Conservation (phyloP, 30 jellyfish, hydroid and myxozoan species). For the Sanderia malayensis region DNA sequence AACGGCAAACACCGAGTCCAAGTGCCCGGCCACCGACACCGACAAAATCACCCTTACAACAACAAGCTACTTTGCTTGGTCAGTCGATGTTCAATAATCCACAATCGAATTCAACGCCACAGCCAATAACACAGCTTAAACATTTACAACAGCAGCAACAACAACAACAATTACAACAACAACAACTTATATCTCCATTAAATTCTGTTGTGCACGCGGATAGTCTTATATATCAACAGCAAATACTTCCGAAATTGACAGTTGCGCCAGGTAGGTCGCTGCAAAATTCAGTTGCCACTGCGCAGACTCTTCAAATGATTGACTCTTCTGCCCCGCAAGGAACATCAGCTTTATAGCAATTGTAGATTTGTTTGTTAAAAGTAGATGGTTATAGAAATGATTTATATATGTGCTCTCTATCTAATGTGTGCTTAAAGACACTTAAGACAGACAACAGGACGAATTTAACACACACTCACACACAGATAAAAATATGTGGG, state of each 20-base stretch:
- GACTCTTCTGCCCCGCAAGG: slow-evolving; percentile 10
- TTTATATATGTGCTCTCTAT: background rate
- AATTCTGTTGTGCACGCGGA: slow-evolving; percentile 54
- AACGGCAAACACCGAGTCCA: slow-evolving; percentile 46
- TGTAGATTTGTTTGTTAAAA: background rate
- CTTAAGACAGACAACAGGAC: no score
- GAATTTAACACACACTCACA: no score
- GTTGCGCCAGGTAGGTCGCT: slow-evolving; percentile 57
- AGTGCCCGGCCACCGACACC: slow-evolving; percentile 23
- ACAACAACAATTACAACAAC: slow-evolving; percentile 55
- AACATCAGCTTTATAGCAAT: slow-evolving; percentile 4
- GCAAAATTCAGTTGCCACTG: slow-evolving; percentile 33
- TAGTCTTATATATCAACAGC: slow-evolving; percentile 48
- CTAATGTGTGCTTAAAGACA: background rate
- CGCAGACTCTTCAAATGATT: slow-evolving; percentile 43
- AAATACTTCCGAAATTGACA: slow-evolving; percentile 47
- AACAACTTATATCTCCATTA: slow-evolving; percentile 53
- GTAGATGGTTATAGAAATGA: background rate
- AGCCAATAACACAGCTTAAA: slow-evolving; percentile 49
- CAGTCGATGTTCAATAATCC: slow-evolving; percentile 37
- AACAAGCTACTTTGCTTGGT: slow-evolving; percentile 17
- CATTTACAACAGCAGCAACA: slow-evolving; percentile 59
- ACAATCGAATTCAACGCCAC: slow-evolving; percentile 35
- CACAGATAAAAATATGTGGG: no score
- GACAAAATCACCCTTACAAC: slow-evolving; percentile 55